Evolutionary conservation across 2,888 invertebrate genomes (phyloP), one percentile per base, ranked within the genome.

Genomic region (Pristionchus arcanus): DNA sequence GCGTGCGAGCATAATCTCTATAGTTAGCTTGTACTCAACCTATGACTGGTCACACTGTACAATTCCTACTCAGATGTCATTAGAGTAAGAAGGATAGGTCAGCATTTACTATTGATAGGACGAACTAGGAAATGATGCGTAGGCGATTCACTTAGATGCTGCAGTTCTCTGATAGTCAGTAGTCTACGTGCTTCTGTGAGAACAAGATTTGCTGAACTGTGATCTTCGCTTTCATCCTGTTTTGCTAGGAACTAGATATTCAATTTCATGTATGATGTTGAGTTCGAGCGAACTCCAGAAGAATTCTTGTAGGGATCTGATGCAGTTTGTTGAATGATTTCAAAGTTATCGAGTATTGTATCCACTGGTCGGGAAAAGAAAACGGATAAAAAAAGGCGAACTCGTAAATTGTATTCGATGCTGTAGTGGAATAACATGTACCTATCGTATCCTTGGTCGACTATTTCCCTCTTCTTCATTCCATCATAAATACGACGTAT

Each of bases 381-480:
- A 25, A 63, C 11, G n/a, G 25, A 55, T 16, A 63, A 63, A 63
- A 66, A 31, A 31, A 5, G 28, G 31, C 11, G 68, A 71, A 71
- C 68, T 28, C 68, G 15, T 34, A 71, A 71, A 71, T 71, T 71
- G 68, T 71, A 71, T 71, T 71, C 4, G 63, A 63, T 63, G 63
- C 63, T 63, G 63, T 63, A n/a, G 63, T 63, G 63, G 63, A 63
- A 63, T 63, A 63, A 63, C 63, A 63, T n/a, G 63, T 63, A 63
- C 63, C 63, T 63, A 63, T 63, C 63, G 63, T 63, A 63, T 21
- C n/a, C 25, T 21, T 63, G 63, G 63, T 63, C 63, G 25, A 25
- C 63, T 63, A 31, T 71, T 31, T 68, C 71, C 34, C 34, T 68
- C 42, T 31, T 19, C 34, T 34, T 34, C 71, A 31, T 71, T 34